A percentile compares a stretch with the other conserved stretches of the same genome.
Conservation (phyloP, 2,888 invertebrate genomes). For the Malacosoma neustria region DNA sequence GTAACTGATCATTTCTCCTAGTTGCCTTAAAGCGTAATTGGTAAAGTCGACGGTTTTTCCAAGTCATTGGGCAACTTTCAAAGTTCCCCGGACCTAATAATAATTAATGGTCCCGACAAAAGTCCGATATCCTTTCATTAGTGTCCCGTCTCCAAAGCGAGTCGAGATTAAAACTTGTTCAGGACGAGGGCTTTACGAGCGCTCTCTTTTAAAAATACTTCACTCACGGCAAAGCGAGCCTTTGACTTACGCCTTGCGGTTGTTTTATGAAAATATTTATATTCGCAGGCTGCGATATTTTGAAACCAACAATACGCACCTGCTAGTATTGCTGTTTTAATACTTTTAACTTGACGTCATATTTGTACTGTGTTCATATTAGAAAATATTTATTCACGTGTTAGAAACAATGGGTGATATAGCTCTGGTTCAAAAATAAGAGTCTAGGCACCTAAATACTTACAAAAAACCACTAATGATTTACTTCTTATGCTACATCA, state of each 20-base stretch:
- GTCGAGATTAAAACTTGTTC: constrained; percentile 69
- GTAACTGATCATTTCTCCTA: constrained; percentile 31
- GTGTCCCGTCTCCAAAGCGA: constrained; percentile 45
- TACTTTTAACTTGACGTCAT: too few species aligned
- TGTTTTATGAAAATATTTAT: constrained; percentile 30
- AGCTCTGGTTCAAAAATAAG: too few species aligned
- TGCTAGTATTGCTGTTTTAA: too few species aligned
- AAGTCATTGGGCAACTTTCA: constrained; percentile 53
- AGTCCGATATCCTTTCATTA: constrained; percentile 74
- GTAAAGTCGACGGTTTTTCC: constrained; percentile 58
- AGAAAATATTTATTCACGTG: too few species aligned
- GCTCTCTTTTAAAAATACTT: constrained; percentile 42
- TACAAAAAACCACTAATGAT: too few species aligned
- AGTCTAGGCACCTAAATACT: too few species aligned
- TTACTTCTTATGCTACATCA: too few species aligned
- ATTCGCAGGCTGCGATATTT: not conserved
- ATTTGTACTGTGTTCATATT: too few species aligned
- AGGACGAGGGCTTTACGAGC: constrained; percentile 38
- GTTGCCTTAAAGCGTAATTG: constrained; percentile 48
- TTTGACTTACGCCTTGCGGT: constrained; percentile 45
- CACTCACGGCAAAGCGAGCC: constrained; percentile 27
- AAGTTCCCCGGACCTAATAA: constrained; percentile 64
- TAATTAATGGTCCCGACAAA: constrained; percentile 68
- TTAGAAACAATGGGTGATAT: too few species aligned
- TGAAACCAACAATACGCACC: too few species aligned